Evolutionary conservation across 2,113 vertebrate species (phyloP).

Genomic region (Austrofundulus limnaeus): DNA sequence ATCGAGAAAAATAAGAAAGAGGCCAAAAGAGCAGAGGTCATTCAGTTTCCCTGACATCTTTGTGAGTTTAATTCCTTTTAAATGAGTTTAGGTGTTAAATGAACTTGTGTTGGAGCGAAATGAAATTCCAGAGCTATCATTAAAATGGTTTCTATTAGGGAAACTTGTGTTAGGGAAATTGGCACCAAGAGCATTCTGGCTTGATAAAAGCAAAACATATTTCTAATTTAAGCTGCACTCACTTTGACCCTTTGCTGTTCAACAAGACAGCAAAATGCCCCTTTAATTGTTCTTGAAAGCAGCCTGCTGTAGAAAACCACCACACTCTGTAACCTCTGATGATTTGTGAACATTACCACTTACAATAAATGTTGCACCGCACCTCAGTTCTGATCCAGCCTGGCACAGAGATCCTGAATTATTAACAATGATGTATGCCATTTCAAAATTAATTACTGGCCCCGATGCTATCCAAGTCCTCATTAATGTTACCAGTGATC

Average conservation of each 20-base stretch:
- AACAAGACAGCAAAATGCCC: conserved; percentile 56
- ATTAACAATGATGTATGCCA: conserved; percentile 47
- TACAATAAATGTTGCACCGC: conserved; percentile 42
- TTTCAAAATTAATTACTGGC: conserved; percentile 39
- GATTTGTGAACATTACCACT: conserved; percentile 49
- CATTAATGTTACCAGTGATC: conserved; percentile 27
- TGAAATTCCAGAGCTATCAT: conserved; percentile 75
- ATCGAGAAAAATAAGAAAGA: conserved; percentile 16
- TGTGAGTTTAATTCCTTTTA: conserved; percentile 65
- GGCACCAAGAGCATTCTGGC: conserved; percentile 57
- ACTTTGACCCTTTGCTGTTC: conserved; percentile 60
- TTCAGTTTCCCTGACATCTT: conserved; percentile 53
- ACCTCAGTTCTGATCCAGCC: conserved; percentile 32
- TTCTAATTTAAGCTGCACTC: conserved; percentile 70
- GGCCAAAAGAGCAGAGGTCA: conserved; percentile 5
- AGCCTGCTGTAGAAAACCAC: conserved; percentile 48
- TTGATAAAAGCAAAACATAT: conserved; percentile 65
- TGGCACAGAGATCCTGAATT: conserved; percentile 49
- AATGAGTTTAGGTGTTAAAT: conserved; percentile 76
- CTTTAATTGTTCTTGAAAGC: conserved; percentile 68
- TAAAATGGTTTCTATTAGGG: conserved; percentile 71
- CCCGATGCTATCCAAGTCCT: conserved; percentile 4
- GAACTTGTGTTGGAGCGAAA: conserved; percentile 62
- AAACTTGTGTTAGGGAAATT: conserved; percentile 66
- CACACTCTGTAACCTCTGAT: conserved; percentile 41